Base-by-base conservation (phyloP, 1,140 invertebrate species). In the Megalopta genalis region DNA sequence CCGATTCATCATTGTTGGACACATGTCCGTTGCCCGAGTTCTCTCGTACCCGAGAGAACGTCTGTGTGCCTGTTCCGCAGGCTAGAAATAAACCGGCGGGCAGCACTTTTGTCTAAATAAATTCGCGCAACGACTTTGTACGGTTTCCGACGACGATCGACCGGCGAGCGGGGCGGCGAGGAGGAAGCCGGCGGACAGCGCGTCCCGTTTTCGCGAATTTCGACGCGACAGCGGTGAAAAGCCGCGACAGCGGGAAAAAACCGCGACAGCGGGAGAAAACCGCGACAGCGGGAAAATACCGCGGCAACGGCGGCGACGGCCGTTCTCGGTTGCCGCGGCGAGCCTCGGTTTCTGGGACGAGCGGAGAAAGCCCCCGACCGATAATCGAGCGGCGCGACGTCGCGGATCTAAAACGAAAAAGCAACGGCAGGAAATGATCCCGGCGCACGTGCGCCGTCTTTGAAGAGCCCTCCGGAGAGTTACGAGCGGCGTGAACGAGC, bases 1-100 rank as follows among this genome's bases (percentile, higher is more conserved):
- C 70, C 46, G 62, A 80, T 78, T 62, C 72, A 83, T 86, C 78
- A 77, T 75, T 27, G 42, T 14, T 21, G n/a, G 46, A 39, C 60
- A 66, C 63, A 37, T 52, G 57, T 54, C 57, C 32, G 32, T 27
- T 23, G 54, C 27, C 27, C 25, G 14, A 21, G 18, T 21, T 27
- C 39, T n/a, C 10, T 10, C 32, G 39, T 7, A n/a, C 14, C 21
- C 66, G 49, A 21, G 12, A 69, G 60, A 52, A 52, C 52, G 27
- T 39, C 52, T 8, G 54, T 32, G 52, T 62, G 69, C 59, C 68
- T 77, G 23, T 25, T 5, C 14, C 16, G 21, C 18, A 0, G 9
- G 12, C 25, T 23, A 27, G 49, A 52, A 59, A 42, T 64, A 18
- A 77, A 7, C 18, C n/a, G 1, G n/a, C 18, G 39, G 16, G 23